These are phyloP conservation scores for Ectemnius cavifrons DNA, from an alignment of 2,888 invertebrate species.

Conservation along the genomic window DNA sequence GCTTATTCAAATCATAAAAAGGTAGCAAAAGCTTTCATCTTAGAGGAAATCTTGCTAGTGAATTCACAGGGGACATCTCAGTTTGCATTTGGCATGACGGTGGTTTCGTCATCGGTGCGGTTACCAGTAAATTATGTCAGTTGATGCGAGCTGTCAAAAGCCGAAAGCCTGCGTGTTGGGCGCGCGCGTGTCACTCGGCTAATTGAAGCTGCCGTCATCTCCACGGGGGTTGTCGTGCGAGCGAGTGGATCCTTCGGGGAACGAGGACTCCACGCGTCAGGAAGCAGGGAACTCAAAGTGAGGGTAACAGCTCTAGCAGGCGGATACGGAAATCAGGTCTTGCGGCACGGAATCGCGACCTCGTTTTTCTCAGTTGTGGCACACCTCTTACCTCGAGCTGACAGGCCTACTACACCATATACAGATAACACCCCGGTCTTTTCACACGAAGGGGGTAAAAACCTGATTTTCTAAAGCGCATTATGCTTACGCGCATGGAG, in stretches of 20 bases:
- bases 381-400: not conserved
- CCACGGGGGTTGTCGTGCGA: conserved; percentile 22
- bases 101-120: not conserved
- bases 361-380: not conserved
- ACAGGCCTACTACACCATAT: too few relatives aligned
- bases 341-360: not conserved
- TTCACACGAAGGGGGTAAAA: not conserved
- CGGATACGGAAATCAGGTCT: not conserved
- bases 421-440: not conserved
- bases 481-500: not conserved
- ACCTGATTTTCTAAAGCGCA: conserved; percentile 5
- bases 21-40: too few relatives aligned
- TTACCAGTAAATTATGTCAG: conserved; percentile 29
- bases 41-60: too few relatives aligned
- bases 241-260: conserved; percentile 27
- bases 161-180: conserved; percentile 15
- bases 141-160: conserved; percentile 24
- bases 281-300: not conserved
- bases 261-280: not conserved
- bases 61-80: not conserved
- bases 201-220: conserved; percentile 42
- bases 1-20: too few relatives aligned
- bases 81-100: too few relatives aligned
- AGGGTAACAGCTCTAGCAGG: not conserved
- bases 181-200: conserved; percentile 23